Base-by-base conservation (phyloP, 2,888 invertebrate genomes). In the Ophioninae sp. region DNA sequence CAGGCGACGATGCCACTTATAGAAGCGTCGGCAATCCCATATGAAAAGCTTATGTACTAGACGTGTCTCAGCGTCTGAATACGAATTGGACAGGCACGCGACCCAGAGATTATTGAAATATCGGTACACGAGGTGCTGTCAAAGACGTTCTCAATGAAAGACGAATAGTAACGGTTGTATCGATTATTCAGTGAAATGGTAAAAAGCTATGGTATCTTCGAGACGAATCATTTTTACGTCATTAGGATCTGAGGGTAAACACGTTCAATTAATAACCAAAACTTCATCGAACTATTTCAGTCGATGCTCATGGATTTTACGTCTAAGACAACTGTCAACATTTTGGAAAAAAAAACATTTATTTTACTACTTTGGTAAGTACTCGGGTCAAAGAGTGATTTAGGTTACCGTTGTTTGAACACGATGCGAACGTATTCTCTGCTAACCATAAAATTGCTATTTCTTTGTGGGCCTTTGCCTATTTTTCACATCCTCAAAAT, bases 81-180 rank as follows among this genome's bases (percentile, higher is more conserved):
- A 80, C 77, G 68, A 77, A 83, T 80, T 62, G 62, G 62, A 10
- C 10, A 37, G 77, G 80, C 80, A 83, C 83, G 83, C 83, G 83
- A 74, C 76, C 23, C 20, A 56, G 20, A 44, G 61, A 50, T 20
- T 39, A 50, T 50, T 56, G 10, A 56, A 10, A 37, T 37, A 50
- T 57, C 37, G 70, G 56, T 70, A 23, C 50, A 17, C 2, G 50
- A 50, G 5, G 50, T 50, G 50, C 13, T 50, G 50, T 50, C 50
- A 50, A 50, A 50, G 0, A 10, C 13, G 50, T 50, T 50, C 13
- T 50, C 17, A 13, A 50, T 50, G 5, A 17, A 50, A 50, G 50
- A 13, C 10, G 13, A 17, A 50, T 50, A 50, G 17, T 50, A 50
- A 50, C 13, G 50, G 13, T 50, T 44, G 44, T 44, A 10, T 44